These are phyloP conservation scores for Graptemys geographica DNA, from an alignment of 2,797 vertebrate genomes.

Conservation along the genomic window DNA sequence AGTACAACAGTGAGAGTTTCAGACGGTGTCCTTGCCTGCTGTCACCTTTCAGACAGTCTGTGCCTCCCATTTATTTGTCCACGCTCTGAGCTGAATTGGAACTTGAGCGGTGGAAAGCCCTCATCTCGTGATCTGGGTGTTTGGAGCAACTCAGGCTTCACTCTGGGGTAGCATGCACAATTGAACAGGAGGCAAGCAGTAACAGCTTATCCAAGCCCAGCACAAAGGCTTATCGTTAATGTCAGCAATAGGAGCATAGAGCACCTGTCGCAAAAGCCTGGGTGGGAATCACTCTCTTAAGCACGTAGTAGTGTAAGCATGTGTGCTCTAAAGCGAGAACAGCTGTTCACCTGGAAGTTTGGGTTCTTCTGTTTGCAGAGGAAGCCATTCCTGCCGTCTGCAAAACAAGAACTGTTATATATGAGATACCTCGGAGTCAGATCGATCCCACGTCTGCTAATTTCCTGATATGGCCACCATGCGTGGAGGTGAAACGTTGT, in stretches of 20 bases:
- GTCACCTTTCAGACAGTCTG: background rate
- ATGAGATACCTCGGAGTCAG: constrained; percentile 96
- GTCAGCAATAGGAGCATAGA: background rate
- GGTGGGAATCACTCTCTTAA: background rate
- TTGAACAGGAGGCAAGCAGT: background rate
- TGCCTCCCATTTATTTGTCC: background rate
- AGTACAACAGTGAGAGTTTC: background rate
- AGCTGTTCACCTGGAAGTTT: background rate
- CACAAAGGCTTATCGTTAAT: background rate
- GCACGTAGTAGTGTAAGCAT: rapidly evolving
- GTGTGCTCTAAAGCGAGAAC: background rate
- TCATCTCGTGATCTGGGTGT: background rate
- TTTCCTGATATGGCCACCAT: constrained; percentile 97
- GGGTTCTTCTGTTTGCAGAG: constrained; percentile 79
- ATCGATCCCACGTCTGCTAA: constrained; percentile 96
- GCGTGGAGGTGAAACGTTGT: constrained; percentile 96
- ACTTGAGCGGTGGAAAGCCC: background rate
- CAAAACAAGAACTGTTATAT: constrained; percentile 92
- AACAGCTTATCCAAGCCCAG: background rate
- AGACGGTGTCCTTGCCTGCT: background rate
- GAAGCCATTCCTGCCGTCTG: constrained; percentile 93
- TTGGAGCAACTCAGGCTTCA: background rate
- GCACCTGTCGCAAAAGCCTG: background rate
- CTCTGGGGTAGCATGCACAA: background rate
- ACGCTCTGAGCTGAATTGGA: background rate